phyloP scores from a whole-genome alignment of 2,797 vertebrate genomes.

The Leuciscus waleckii region DNA sequence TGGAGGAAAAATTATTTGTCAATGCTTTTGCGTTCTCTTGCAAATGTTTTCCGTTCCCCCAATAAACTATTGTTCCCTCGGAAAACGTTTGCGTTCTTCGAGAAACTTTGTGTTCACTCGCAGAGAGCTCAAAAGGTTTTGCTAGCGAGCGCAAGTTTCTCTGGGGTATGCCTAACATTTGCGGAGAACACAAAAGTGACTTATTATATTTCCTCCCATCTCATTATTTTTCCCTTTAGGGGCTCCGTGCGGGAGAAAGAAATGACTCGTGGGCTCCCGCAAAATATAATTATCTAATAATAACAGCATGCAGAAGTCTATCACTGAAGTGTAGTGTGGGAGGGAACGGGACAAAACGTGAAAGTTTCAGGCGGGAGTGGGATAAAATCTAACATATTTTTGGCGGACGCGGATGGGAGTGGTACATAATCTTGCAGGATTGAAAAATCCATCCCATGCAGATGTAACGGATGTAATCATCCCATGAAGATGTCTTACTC shows the following conservation, averaged over 20 bases:
- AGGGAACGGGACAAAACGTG: not conserved
- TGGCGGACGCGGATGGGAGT: accelerated
- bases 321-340: too few relatives aligned
- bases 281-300: too few relatives aligned
- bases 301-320: too few relatives aligned
- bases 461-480: too few relatives aligned
- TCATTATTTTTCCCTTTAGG: not conserved
- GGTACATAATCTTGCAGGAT: not conserved
- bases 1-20: not conserved
- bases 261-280: too few relatives aligned
- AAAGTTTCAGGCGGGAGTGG: not conserved
- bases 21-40: not conserved
- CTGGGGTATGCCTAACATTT: not conserved
- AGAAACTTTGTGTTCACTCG: not conserved
- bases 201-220: too few relatives aligned
- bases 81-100: not conserved
- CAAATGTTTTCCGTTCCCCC: not conserved
- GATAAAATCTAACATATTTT: not conserved
- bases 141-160: not conserved
- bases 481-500: too few relatives aligned
- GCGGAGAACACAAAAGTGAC: too few relatives aligned
- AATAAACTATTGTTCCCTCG: too few relatives aligned
- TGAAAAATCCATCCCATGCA: too few relatives aligned
- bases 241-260: too few relatives aligned
- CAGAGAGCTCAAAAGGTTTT: not conserved